Evolutionary conservation across 2,113 vertebrate genomes (phyloP).

Genomic region (Entosphenus tridentatus): DNA sequence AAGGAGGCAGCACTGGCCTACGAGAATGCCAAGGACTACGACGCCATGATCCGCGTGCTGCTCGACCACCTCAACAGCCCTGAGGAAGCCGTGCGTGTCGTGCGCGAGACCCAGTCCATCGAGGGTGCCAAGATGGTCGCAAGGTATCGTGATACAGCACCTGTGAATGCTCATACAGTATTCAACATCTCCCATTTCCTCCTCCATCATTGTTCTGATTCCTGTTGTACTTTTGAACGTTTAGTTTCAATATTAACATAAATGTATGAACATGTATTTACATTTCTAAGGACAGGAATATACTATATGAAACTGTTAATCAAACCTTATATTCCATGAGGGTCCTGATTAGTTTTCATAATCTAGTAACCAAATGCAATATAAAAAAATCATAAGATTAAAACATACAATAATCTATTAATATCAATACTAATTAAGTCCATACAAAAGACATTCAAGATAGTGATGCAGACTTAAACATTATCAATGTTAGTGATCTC

Average conservation of each 20-base stretch:
- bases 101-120: constrained; percentile 69
- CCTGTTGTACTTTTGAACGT: neutral
- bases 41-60: constrained; percentile 57
- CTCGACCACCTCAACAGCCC: constrained; percentile 80
- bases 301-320: neutral
- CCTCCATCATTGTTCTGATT: neutral
- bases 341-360: too few relatives aligned
- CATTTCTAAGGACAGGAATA: neutral
- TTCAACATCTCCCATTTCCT: neutral
- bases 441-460: too few relatives aligned
- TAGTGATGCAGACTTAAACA: neutral
- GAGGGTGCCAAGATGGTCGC: constrained; percentile 96
- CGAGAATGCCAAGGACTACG: constrained; percentile 73
- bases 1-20: constrained; percentile 61
- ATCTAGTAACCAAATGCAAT: too few relatives aligned
- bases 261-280: neutral
- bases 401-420: too few relatives aligned
- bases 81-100: constrained; percentile 59
- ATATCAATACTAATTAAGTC: too few relatives aligned
- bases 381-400: too few relatives aligned
- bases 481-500: neutral
- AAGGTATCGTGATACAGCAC: constrained; percentile 28
- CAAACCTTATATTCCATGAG: too few relatives aligned
- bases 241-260: neutral
- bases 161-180: neutral